Percentiles rank a stretch among this genome's conserved stretches.
Conservation (phyloP, 2,888 invertebrate species). For the Strigamia transsilvanica region DNA sequence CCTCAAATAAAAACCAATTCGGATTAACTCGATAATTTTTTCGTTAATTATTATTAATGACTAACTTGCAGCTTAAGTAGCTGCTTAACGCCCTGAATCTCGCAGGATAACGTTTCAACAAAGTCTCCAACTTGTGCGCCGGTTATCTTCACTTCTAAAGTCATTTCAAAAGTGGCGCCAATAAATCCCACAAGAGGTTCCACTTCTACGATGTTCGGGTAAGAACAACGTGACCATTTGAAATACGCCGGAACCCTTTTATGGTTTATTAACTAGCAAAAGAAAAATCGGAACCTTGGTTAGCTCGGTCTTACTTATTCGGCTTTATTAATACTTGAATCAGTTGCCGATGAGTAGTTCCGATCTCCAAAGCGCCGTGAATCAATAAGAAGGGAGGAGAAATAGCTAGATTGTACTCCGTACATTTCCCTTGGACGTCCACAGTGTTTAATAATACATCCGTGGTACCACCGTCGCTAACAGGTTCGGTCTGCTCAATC, state of each 20-base stretch:
- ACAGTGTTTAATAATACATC: background rate
- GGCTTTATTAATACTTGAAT: background rate
- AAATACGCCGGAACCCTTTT: constrained; percentile 15
- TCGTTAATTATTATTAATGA: background rate
- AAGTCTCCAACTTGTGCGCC: background rate
- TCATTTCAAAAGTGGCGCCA: constrained; percentile 7
- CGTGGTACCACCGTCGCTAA: background rate
- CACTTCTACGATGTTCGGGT: background rate
- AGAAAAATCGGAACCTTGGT: background rate
- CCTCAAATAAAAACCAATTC: background rate
- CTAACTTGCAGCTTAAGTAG: background rate
- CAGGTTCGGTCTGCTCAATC: background rate
- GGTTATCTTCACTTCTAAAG: background rate
- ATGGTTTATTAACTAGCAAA: background rate
- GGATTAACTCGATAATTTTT: background rate
- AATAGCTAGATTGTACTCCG: background rate
- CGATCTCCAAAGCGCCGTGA: background rate
- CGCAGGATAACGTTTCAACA: background rate
- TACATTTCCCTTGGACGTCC: background rate
- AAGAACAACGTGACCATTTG: background rate
- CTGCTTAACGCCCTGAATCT: background rate
- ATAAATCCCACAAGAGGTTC: background rate
- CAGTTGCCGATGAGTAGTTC: background rate
- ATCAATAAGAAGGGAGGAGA: background rate
- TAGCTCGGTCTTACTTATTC: too few relatives aligned